These are phyloP conservation scores for Zeugodacus cucurbitae DNA, from an alignment of 1,140 invertebrate genomes.

Conservation along the genomic window DNA sequence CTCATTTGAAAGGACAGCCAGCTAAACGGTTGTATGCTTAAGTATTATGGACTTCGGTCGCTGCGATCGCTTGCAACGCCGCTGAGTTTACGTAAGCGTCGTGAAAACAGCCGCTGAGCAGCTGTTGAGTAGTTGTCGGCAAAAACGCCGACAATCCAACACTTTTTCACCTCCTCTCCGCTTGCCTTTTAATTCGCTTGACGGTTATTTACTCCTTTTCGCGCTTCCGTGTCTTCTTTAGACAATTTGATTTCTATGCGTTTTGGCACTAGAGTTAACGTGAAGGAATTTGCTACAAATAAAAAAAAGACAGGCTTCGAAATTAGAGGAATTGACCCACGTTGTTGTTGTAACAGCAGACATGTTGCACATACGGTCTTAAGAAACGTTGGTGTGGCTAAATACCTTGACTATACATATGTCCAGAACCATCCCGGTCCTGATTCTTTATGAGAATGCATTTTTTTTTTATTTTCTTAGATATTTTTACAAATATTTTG, in stretches of 20 bases:
- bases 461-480: no score
- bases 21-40: neutral
- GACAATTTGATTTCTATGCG: neutral
- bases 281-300: neutral
- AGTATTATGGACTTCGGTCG: neutral
- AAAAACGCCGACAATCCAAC: neutral
- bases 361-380: no score
- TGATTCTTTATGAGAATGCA: no score
- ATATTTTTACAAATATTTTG: no score
- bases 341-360: no score
- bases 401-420: no score
- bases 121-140: neutral
- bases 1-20: constrained; percentile 26
- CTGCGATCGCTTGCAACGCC: neutral
- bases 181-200: neutral
- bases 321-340: no score
- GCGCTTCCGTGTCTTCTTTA: neutral
- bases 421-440: no score
- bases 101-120: neutral
- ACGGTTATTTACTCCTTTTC: neutral
- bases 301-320: no score
- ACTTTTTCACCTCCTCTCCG: neutral
- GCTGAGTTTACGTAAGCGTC: neutral
- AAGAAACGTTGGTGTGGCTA: no score
- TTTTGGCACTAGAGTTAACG: neutral